Evolutionary conservation across 2,797 vertebrate species (phyloP), one percentile per base, ranked within the genome.

Genomic region (Orientallactaga sibirica): DNA sequence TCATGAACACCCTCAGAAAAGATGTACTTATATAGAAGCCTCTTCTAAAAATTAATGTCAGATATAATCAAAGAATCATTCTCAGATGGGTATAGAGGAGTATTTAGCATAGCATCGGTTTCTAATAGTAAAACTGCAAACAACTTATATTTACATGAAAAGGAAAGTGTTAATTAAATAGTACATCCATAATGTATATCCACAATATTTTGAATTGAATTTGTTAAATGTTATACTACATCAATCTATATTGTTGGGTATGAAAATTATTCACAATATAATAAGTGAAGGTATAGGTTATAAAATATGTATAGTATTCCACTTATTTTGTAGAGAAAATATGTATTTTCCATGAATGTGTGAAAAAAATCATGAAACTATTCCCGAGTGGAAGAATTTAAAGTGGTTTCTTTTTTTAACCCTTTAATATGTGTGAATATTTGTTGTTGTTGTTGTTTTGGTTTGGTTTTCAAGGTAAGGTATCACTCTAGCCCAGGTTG

Each of bases 391-490:
- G 33, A 81, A 92, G 24, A 16, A 89, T 43, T 64, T 89, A 58
- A 90, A 9, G 67, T 70, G n/a, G 70, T 5, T 68, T 87, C 77
- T 85, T 58, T 24, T 24, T 87, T 77, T 73, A 37, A 58, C 12
- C 70, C 81, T 89, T 92, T 66, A 74, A 79, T 22, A 62, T 5
- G 1, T 80, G 20, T 67, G 12, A 88, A 90, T 68, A 92, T 90
- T 48, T 48, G 5, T 48, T 5, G 5, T 48, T 43, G 43, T 43
- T 48, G 5, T 48, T 48, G 5, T 48, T 48, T 37, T 37, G 33
- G 33, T 37, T 37, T 37, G 33, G 33, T 37, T 37, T 37, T 37
- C 33, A 37, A 37, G 33, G 33, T 37, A 37, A 37, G 33, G 33
- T 37, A 37, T 37, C 33, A 37, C 33, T 37, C 33, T 37, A 37